Base-by-base conservation (phyloP, 64 coral and sea anemone species). In the Trachythela sp. region DNA sequence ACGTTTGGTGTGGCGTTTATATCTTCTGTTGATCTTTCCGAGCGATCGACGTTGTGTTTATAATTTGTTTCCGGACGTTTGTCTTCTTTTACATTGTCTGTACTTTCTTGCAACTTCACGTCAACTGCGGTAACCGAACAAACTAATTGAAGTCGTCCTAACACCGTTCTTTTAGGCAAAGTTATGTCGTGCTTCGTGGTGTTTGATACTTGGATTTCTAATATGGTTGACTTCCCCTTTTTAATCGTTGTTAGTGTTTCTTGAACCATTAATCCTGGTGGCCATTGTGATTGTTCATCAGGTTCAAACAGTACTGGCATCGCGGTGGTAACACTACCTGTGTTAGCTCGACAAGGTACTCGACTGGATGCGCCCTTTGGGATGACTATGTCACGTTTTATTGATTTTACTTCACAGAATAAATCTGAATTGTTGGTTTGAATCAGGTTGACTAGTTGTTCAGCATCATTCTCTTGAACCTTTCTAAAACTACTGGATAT, bases 261-360 rank as follows among this genome's bases (percentile, higher is more conserved):
- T 77, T 77, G 71, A 35, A 77, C 4, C 1, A 34, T 38, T 77
- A 92, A 83, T 31, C 94, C 94, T 56, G 85, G 13, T 24, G 89
- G 89, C 91, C 88, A 91, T 9, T 90, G 71, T 36, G 86, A 40
- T 5, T 54, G 31, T 42, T 89, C 31, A 89, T 40, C 51, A 77
- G 48, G 54, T 11, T 50, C 80, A 48, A 83, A 90, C 8, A 50
- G 34, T 8, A 90, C 71, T 77, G 71, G 71, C 71, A 77, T 77
- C 36, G 71, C 8, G 2, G 1, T 77, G 71, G 24, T 77, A n/a
- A 77, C 71, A 39, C 71, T 77, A 35, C 71, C 71, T 36, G 71
- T 77, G 71, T 77, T 77, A 2, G 71, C 71, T n/a, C 71, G 71
- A 39, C 71, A 77, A 35, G 71, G 71, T 11, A 77, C 71, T 22